Conservation (phyloP, 2,888 invertebrate genomes). For the Lobophora halterata region DNA sequence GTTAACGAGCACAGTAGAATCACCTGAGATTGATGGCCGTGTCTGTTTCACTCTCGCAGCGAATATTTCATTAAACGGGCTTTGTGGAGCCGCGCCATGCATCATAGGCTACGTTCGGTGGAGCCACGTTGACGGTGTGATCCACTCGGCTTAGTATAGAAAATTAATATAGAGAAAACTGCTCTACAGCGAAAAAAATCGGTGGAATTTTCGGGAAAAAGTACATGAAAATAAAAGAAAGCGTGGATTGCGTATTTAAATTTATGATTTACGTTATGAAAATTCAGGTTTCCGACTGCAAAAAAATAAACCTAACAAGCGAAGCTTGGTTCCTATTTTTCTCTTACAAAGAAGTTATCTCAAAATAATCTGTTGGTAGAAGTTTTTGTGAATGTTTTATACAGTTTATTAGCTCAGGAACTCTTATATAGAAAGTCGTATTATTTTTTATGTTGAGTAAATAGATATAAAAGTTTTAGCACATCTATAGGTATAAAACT, state of each 20-base stretch:
- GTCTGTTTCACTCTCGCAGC: slow-evolving; percentile 65
- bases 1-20: slow-evolving; percentile 47
- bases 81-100: slow-evolving; percentile 65
- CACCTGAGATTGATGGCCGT: slow-evolving; percentile 70
- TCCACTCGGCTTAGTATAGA: slow-evolving; percentile 71
- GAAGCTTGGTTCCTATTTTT: too few relatives aligned
- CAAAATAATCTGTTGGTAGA: too few relatives aligned
- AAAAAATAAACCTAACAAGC: too few relatives aligned
- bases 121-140: slow-evolving; percentile 65
- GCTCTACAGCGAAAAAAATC: slow-evolving; percentile 47
- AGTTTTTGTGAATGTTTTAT: slow-evolving; percentile 1
- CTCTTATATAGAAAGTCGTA: slow-evolving; percentile 13
- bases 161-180: slow-evolving; percentile 65
- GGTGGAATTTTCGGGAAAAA: slow-evolving; percentile 23
- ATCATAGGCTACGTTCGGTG: slow-evolving; percentile 66
- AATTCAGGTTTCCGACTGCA: too few relatives aligned
- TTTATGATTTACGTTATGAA: too few relatives aligned
- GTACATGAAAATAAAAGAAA: too few relatives aligned
- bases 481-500: slow-evolving; percentile 30
- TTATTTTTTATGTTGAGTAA: slow-evolving; percentile 22
- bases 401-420: slow-evolving; percentile 12
- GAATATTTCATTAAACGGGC: slow-evolving; percentile 76
- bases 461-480: slow-evolving; percentile 30
- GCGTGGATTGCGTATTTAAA: too few relatives aligned
- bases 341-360: too few relatives aligned